Evolutionary conservation across 2,888 invertebrate genomes (phyloP).

Genomic region (Tigriopus californicus): DNA sequence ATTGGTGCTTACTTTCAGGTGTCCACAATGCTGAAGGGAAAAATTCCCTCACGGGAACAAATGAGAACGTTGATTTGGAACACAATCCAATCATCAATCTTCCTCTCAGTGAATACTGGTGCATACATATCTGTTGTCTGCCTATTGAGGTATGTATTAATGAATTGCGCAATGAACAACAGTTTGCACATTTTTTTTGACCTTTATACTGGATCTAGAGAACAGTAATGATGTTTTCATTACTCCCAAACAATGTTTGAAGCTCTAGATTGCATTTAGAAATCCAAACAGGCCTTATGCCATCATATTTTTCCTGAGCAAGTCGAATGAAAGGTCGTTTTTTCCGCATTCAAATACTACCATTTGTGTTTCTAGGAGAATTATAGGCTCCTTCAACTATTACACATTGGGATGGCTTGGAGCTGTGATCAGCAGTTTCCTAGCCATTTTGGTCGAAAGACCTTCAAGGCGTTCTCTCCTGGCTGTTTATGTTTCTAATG

Average conservation of each 20-base stretch:
- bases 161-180: no score
- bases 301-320: no score
- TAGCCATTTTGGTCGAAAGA: background rate
- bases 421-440: background rate
- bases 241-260: no score
- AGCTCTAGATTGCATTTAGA: no score
- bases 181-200: no score
- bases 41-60: background rate
- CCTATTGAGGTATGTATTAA: background rate
- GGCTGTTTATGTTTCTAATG: background rate
- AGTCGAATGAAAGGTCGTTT: no score
- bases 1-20: background rate
- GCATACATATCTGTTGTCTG: background rate
- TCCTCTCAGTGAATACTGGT: background rate
- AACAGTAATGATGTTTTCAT: no score
- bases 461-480: background rate
- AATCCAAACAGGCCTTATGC: no score
- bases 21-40: background rate
- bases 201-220: no score
- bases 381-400: background rate
- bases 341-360: background rate
- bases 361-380: background rate
- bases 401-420: background rate
- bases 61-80: background rate
- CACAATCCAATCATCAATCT: background rate